Evolutionary conservation across 2,113 vertebrate species (phyloP).

Genomic region (Eupsittula cactorum): DNA sequence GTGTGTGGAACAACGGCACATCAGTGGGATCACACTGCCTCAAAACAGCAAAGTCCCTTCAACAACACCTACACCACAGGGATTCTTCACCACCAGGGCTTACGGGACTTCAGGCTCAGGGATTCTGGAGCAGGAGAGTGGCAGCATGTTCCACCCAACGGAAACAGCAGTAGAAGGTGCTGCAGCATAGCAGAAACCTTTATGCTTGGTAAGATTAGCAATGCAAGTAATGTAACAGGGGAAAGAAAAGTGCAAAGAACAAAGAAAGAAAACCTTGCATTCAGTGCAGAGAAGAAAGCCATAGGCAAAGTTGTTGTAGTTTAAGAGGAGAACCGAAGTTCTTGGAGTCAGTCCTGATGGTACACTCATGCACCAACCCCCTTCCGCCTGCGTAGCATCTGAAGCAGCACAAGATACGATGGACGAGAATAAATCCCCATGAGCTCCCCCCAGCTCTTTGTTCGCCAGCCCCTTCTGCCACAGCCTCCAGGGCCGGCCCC

Average conservation of each 20-base stretch:
- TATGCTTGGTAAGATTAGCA: neutral
- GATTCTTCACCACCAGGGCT: neutral
- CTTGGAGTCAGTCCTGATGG: fast-evolving
- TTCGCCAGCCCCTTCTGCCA: neutral
- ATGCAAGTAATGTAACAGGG: fast-evolving
- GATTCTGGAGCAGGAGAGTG: neutral
- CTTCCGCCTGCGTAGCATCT: fast-evolving
- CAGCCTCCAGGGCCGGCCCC: neutral
- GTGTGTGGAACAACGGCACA: neutral
- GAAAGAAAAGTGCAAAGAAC: neutral
- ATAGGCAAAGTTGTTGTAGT: fast-evolving
- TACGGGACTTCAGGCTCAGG: fast-evolving
- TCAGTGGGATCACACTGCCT: neutral
- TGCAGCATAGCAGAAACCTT: fast-evolving
- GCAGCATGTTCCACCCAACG: neutral
- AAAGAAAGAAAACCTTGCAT: neutral
- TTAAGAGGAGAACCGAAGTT: neutral
- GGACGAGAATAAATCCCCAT: fast-evolving
- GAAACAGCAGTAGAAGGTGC: neutral
- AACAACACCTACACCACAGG: neutral
- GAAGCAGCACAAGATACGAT: fast-evolving
- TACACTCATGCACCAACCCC: fast-evolving
- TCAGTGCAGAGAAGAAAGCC: neutral
- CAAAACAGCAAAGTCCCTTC: neutral
- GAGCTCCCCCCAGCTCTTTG: fast-evolving